phyloP scores from a whole-genome alignment of 2,113 vertebrate genomes.

The Patagioenas fasciata region DNA sequence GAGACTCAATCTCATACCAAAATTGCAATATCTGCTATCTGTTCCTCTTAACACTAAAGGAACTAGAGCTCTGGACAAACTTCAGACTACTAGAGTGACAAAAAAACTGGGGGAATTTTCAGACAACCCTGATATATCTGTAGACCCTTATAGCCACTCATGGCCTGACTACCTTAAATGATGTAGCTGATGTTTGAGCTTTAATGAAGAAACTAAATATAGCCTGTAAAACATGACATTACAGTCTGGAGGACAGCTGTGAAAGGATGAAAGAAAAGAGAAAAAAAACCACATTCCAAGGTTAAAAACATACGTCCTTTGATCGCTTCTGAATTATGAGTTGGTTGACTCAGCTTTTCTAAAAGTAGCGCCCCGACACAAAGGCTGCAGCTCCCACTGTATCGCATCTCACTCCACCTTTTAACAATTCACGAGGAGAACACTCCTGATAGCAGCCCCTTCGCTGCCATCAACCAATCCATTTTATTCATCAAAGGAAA shows the following conservation, averaged over 20 bases:
- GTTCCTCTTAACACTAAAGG: neutral
- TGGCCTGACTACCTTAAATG: neutral
- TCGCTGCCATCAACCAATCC: neutral
- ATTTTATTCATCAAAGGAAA: neutral
- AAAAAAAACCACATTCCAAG: neutral
- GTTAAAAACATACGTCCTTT: conserved; percentile 26
- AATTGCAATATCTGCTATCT: neutral
- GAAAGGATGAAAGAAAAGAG: neutral
- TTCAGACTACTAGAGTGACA: neutral
- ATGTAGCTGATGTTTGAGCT: neutral
- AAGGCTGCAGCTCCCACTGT: neutral
- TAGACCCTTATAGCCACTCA: neutral
- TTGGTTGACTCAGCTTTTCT: conserved; percentile 66
- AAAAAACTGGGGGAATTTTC: neutral
- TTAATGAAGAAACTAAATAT: neutral
- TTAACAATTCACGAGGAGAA: conserved; percentile 38
- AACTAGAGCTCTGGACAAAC: neutral
- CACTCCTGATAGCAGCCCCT: neutral
- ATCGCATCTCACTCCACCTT: neutral
- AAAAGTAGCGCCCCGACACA: conserved; percentile 52
- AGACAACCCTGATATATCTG: neutral
- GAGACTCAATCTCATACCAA: neutral
- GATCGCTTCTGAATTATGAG: neutral
- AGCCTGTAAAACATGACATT: neutral
- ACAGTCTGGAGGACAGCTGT: neutral